phyloP scores from a whole-genome alignment of 2,888 invertebrate genomes.

The Tachina lurida region DNA sequence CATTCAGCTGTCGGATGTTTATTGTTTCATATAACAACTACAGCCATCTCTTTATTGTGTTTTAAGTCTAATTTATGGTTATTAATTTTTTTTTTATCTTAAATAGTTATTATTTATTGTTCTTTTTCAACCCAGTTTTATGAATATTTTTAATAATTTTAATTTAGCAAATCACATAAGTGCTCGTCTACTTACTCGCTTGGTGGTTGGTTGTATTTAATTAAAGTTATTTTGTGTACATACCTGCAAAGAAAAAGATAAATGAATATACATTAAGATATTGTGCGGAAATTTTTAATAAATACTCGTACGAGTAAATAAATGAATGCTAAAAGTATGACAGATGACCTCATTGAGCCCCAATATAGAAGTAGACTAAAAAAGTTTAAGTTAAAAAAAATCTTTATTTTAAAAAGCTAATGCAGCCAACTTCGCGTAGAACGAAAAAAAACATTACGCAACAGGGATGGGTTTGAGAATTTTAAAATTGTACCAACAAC shows the following conservation, averaged over 20 bases:
- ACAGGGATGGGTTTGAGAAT: no score
- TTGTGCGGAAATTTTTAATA: neutral
- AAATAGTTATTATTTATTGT: neutral
- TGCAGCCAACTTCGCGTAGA: no score
- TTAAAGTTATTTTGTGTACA: neutral
- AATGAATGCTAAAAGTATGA: neutral
- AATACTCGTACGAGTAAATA: no score
- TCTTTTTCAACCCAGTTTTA: conserved; percentile 30
- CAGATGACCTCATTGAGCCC: neutral
- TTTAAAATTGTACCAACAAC: no score
- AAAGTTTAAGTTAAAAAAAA: no score
- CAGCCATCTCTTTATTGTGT: neutral
- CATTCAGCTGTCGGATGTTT: conserved; percentile 37
- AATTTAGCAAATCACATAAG: conserved; percentile 3
- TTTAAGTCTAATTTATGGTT: conserved; percentile 10
- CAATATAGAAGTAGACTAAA: no score
- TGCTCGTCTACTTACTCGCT: conserved; percentile 16
- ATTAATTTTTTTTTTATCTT: neutral
- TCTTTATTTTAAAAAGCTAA: no score
- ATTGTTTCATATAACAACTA: conserved; percentile 12
- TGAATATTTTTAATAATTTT: conserved; percentile 18
- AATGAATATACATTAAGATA: neutral
- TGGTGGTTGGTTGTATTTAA: neutral
- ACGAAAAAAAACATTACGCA: no score
- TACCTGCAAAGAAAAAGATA: conserved; percentile 43